A percentile compares a stretch with the other conserved stretches of the same genome.
Evolutionary conservation across 37 sponge, comb jelly and placozoan genomes (phyloP).

Genomic region (Aplysina aerophoba): DNA sequence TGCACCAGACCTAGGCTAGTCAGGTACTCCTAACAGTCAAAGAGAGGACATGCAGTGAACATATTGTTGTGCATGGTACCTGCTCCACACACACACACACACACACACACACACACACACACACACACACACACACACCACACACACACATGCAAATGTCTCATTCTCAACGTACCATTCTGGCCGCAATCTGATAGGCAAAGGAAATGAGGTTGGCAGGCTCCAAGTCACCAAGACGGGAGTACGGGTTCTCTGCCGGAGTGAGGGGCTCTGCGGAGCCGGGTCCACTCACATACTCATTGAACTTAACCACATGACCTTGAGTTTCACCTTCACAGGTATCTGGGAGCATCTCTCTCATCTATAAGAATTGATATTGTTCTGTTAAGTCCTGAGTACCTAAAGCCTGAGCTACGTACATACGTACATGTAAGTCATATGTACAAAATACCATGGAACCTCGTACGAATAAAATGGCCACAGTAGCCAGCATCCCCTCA

Average conservation of each 20-base stretch:
- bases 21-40: slow-evolving; percentile 27
- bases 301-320: background rate
- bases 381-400: too few relatives aligned
- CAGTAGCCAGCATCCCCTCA: too few relatives aligned
- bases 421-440: too few relatives aligned
- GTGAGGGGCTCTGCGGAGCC: background rate
- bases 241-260: background rate
- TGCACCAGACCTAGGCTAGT: slow-evolving; percentile 67
- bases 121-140: too few relatives aligned
- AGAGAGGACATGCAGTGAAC: background rate
- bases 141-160: too few relatives aligned
- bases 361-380: too few relatives aligned
- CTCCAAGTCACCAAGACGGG: slow-evolving; percentile 21
- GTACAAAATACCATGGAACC: too few relatives aligned
- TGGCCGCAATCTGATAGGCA: slow-evolving; percentile 21
- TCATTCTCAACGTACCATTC: slow-evolving; percentile 27
- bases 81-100: background rate
- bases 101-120: too few relatives aligned
- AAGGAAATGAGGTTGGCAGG: slow-evolving; percentile 13
- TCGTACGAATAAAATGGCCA: too few relatives aligned
- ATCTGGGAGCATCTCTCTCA: too few relatives aligned
- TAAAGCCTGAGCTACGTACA: too few relatives aligned
- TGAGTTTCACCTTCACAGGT: too few relatives aligned
- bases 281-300: slow-evolving; percentile 11
- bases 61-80: background rate